Base-by-base conservation (phyloP, 1,140 invertebrate genomes). In the Cotesia glomerata region DNA sequence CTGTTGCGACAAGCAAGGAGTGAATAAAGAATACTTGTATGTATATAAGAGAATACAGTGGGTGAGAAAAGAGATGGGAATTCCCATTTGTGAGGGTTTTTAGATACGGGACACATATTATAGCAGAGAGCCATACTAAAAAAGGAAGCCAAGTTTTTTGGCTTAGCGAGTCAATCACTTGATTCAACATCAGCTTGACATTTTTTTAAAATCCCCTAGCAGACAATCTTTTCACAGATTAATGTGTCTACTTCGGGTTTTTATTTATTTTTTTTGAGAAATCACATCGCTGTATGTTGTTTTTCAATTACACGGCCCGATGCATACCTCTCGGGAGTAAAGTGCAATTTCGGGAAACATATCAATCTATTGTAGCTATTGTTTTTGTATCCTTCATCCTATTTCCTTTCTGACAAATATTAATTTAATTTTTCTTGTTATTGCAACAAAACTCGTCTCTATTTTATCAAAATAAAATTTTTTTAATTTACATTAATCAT, bases 281-380 rank as follows among this genome's bases (percentile, higher is more conserved):
- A 45, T 45, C 39, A 45, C 39, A 45, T 45, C 39, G 0, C 39
- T 45, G 39, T 45, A 45, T 45, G 69, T 71, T 71, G 69, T 71
- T 71, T 71, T 71, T 71, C 69, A 71, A 71, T 71, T 71, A 71
- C 69, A 71, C 69, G 69, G 69, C 16, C 26, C 39, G 51, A 32
- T 51, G 61, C 69, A 18, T 71, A 35, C 59, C 45, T 64, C 68
- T 11, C 11, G 68, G 68, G 26, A 49, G 62, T 26, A 70, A 59
- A 32, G 18, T 51, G 61, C 18, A 63, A 63, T 18, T 35, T 51
- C 5, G 18, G 51, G 26, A 62, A 34, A n/a, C 32, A 58, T 54
- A 34, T 56, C 14, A 52, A 11, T 68, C n/a, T 14, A 18, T 56
- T 16, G 9, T 56, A n/a, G 52, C 8, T 14, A 5, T 14, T n/a